Base-by-base conservation (phyloP, 2,113 vertebrate genomes). In the Lepus timidus region DNA sequence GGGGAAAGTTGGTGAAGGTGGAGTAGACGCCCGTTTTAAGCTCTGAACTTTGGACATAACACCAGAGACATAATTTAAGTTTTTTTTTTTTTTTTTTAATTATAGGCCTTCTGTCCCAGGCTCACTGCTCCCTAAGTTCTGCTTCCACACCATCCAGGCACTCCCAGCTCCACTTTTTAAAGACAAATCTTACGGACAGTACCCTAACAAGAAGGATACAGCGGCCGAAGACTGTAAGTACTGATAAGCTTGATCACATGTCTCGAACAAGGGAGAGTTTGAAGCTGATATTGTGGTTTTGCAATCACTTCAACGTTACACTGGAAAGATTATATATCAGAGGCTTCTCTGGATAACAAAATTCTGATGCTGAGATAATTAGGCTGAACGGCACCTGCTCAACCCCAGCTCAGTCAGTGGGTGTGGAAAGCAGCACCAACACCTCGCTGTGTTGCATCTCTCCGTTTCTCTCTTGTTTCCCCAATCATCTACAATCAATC, bases 211-310 rank as follows among this genome's bases (percentile, higher is more conserved):
- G 65, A 64, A 97, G 91, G 70, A 92, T 90, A 58, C 96, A 95
- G 89, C 96, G 98, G 85, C 95, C 97, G 19, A 98, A 98, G 96
- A 98, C 97, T 58, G 98, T 98, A 93, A 98, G 97, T 97, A 91
- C 64, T 1, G 5, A 65, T 44, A 31, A 52, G 61, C 83, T 31
- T 87, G 25, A 51, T 36, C 92, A 76, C 44, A 75, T 85, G 44
- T 8, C 27, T 70, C 11, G 93, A 52, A 91, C 58, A 61, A 62
- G 76, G 68, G 87, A 79, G 79, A 87, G 2, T 23, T 7, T 84
- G 55, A 29, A 73, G 27, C 74, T 65, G 22, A 85, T 61, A 39
- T 68, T 83, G 64, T 22, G 14, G 23, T 51, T 95, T 89, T 79
- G 74, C 39, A 58, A 64, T 83, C 11, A 64, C 13, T 90, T 92